A percentile compares a stretch with the other conserved stretches of the same genome.
Evolutionary conservation across 2,797 vertebrate species (phyloP).

Genomic region (Muscicapa comitata): DNA sequence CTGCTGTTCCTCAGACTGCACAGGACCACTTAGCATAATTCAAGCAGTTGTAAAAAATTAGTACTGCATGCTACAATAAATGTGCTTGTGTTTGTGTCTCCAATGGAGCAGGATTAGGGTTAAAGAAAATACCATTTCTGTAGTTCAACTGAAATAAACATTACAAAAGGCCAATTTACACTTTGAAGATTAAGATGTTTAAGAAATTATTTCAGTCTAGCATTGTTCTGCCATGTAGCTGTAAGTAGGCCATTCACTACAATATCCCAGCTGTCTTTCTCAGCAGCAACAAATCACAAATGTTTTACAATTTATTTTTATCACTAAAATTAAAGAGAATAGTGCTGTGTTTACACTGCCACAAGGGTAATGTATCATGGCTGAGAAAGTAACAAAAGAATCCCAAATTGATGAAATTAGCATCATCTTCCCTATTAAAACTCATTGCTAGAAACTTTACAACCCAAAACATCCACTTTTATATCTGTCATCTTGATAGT

Average conservation of each 20-base stretch:
- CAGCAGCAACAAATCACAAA: conserved; percentile 8
- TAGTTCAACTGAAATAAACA: conserved; percentile 39
- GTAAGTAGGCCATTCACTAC: not conserved
- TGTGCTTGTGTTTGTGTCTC: not conserved
- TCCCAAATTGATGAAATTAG: not conserved
- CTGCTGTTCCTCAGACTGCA: not conserved
- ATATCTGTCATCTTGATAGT: not conserved
- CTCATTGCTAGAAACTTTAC: not conserved
- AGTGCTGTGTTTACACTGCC: conserved; percentile 23
- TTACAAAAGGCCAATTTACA: conserved; percentile 52
- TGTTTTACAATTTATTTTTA: conserved; percentile 22
- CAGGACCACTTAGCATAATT: not conserved
- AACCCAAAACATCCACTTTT: not conserved
- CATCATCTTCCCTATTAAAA: not conserved
- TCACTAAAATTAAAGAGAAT: conserved; percentile 38
- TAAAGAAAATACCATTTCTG: not conserved
- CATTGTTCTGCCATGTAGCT: not conserved
- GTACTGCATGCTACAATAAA: not conserved
- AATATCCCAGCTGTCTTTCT: not conserved
- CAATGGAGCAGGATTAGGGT: not conserved
- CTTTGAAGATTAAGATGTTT: conserved; percentile 9
- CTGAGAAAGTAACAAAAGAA: conserved; percentile 27
- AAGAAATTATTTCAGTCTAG: conserved; percentile 15
- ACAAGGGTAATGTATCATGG: conserved; percentile 24
- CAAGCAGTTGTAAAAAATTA: not conserved